Evolutionary conservation across 2,888 invertebrate species (phyloP).

Genomic region (Rotaria magnacalcarata): DNA sequence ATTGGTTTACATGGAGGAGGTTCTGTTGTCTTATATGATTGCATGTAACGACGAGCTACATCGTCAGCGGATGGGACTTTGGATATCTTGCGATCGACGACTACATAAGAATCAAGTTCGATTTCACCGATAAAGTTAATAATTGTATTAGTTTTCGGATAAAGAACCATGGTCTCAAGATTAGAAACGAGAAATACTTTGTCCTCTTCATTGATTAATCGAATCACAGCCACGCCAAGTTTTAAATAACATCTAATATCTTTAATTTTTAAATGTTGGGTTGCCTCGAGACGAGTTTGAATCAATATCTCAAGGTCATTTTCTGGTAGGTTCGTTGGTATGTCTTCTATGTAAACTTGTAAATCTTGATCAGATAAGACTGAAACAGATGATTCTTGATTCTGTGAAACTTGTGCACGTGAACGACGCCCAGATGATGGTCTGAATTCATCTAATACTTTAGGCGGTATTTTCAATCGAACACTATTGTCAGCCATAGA

Average conservation of each 20-base stretch:
- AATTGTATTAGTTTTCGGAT: background rate
- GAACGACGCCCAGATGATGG: background rate
- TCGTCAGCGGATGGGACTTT: background rate
- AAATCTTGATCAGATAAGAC: background rate
- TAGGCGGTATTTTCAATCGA: background rate
- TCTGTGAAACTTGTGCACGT: background rate
- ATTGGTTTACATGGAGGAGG: background rate
- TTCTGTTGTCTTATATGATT: background rate
- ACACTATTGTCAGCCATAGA: background rate
- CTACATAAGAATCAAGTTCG: background rate
- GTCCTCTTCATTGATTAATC: background rate
- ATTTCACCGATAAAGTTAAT: background rate
- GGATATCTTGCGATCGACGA: background rate
- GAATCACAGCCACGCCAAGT: background rate
- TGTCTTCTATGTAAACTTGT: background rate
- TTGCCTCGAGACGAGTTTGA: background rate
- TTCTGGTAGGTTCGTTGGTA: background rate
- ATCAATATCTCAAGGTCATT: background rate
- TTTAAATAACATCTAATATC: background rate
- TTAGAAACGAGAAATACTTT: background rate
- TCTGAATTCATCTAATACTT: background rate
- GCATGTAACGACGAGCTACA: background rate
- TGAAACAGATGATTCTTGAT: background rate
- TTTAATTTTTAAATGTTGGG: background rate
- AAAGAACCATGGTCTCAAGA: background rate